Evolutionary conservation across 2,113 vertebrate genomes (phyloP).

Genomic region (Accipiter cooperii): DNA sequence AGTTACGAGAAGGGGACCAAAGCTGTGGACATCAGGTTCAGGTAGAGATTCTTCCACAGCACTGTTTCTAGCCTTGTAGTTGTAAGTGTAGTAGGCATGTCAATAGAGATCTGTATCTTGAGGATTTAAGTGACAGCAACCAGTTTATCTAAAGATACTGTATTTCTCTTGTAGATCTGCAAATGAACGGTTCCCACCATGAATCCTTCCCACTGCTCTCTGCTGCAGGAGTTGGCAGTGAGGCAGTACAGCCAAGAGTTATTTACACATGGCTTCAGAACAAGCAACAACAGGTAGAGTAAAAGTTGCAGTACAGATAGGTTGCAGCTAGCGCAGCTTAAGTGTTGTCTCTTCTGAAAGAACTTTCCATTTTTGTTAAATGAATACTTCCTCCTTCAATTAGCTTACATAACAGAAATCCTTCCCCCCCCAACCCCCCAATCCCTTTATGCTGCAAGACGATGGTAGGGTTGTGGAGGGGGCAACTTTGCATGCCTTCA

Average conservation of each 20-base stretch:
- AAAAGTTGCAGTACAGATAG: background rate
- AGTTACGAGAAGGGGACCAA: constrained; percentile 79
- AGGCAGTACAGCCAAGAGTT: constrained; percentile 54
- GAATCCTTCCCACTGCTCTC: background rate
- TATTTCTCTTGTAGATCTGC: constrained; percentile 59
- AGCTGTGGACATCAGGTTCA: constrained; percentile 85
- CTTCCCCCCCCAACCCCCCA: rapidly evolving
- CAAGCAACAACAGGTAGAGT: constrained; percentile 87
- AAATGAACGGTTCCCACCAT: constrained; percentile 53
- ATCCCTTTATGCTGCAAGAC: background rate
- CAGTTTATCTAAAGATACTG: background rate
- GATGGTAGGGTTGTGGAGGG: background rate
- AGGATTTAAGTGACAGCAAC: background rate
- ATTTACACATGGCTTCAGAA: constrained; percentile 82
- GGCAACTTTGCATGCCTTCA: background rate
- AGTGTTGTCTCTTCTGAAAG: background rate
- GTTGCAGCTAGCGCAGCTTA: background rate
- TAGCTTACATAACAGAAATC: background rate
- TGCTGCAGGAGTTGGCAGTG: background rate
- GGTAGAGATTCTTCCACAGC: constrained; percentile 62
- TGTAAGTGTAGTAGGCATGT: background rate
- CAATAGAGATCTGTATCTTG: background rate
- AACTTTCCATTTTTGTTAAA: background rate
- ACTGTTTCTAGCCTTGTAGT: background rate
- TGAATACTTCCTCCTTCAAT: background rate